phyloP scores from a whole-genome alignment of 2,797 vertebrate species.

The Fundulus diaphanus region DNA sequence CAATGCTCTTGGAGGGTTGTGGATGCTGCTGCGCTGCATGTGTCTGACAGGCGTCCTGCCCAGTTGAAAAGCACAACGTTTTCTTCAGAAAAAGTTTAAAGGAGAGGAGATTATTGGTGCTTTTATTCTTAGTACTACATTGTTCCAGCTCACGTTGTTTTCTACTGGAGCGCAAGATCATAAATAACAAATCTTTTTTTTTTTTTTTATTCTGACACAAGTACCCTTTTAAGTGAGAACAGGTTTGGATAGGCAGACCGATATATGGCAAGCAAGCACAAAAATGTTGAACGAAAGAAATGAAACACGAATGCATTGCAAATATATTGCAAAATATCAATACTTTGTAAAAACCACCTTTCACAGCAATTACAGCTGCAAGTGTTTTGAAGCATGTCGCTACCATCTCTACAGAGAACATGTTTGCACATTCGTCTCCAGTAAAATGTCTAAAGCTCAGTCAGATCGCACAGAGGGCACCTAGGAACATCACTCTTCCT shows the following conservation, averaged over 20 bases:
- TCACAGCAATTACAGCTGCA: too few relatives aligned
- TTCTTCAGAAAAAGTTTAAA: conserved; percentile 3
- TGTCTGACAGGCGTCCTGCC: conserved; percentile 1
- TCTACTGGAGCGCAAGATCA: conserved; percentile 6
- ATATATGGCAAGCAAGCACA: not conserved
- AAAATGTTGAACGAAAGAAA: not conserved
- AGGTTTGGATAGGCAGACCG: too few relatives aligned
- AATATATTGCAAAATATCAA: not conserved
- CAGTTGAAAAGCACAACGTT: conserved; percentile 16
- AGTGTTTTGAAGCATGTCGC: too few relatives aligned
- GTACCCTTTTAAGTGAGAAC: too few relatives aligned
- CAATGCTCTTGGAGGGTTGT: conserved; percentile 27
- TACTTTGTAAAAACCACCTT: too few relatives aligned
- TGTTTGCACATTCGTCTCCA: too few relatives aligned
- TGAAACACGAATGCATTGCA: not conserved
- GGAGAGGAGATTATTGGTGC: not conserved
- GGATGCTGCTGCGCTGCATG: conserved; percentile 6
- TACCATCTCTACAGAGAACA: not conserved
- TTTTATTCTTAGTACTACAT: conserved; percentile 49
- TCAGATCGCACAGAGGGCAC: too few relatives aligned
- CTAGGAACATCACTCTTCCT: too few relatives aligned
- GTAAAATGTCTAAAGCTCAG: too few relatives aligned
- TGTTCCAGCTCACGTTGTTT: not conserved
- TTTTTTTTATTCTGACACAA: too few relatives aligned
- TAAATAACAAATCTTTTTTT: not conserved